These are phyloP conservation scores for Lacerta viridis DNA, from an alignment of 2,797 vertebrate genomes.

Conservation along the genomic window DNA sequence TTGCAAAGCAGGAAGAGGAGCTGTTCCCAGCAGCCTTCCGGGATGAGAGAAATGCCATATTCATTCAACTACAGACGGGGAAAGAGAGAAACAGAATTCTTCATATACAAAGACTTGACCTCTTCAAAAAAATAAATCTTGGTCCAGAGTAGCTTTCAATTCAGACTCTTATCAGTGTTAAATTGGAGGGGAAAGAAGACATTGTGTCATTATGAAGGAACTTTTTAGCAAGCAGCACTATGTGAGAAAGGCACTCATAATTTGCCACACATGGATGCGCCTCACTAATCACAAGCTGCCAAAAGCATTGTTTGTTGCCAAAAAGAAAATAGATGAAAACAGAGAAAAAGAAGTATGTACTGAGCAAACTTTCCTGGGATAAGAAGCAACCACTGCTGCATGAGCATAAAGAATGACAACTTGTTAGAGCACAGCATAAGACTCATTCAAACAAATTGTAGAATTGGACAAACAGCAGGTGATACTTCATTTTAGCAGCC, in stretches of 20 bases:
- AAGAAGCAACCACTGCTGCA: constrained; percentile 12
- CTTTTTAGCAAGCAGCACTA: constrained; percentile 36
- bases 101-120: constrained; percentile 64
- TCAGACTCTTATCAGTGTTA: constrained; percentile 53
- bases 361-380: constrained; percentile 43
- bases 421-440: constrained; percentile 20
- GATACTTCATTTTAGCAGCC: background rate
- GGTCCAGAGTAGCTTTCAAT: constrained; percentile 66
- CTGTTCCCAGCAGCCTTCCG: constrained; percentile 46
- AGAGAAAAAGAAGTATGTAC: constrained; percentile 10
- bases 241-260: background rate
- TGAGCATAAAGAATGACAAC: constrained; percentile 29
- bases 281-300: constrained; percentile 66
- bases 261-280: constrained; percentile 33
- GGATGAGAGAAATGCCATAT: constrained; percentile 38
- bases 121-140: constrained; percentile 57
- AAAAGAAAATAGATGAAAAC: constrained; percentile 30
- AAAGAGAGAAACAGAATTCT: constrained; percentile 26
- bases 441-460: background rate
- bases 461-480: constrained; percentile 41
- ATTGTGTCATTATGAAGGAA: constrained; percentile 16
- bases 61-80: rapidly evolving
- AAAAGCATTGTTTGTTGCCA: constrained; percentile 59
- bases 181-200: constrained; percentile 42
- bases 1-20: constrained; percentile 61